These are phyloP conservation scores for Epinotia demarniana DNA, from an alignment of 2,888 invertebrate species.

Conservation along the genomic window DNA sequence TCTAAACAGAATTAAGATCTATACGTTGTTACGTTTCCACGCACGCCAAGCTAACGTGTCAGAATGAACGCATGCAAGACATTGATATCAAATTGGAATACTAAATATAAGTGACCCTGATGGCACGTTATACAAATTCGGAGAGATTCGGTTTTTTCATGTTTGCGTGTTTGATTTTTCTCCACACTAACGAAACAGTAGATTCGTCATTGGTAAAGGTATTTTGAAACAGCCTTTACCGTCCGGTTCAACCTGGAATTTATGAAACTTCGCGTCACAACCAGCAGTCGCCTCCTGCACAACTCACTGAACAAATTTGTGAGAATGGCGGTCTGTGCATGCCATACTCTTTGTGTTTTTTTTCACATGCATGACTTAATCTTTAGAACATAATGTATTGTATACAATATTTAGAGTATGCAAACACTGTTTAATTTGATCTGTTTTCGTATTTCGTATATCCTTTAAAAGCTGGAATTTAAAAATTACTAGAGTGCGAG, in stretches of 20 bases:
- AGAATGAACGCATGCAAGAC: no score
- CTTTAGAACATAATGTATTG: neutral
- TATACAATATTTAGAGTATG: neutral
- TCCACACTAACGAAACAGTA: neutral
- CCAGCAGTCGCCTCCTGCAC: constrained; percentile 48
- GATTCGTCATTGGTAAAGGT: constrained; percentile 6
- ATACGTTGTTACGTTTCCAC: no score
- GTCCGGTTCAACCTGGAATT: neutral
- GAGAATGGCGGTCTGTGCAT: constrained; percentile 63
- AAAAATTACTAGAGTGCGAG: neutral
- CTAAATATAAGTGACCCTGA: no score
- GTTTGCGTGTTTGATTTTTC: neutral
- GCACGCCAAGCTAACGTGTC: no score
- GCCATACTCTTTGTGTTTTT: constrained; percentile 55
- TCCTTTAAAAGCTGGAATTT: neutral
- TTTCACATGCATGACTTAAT: neutral
- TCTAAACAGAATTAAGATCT: no score
- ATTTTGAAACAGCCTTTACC: constrained; percentile 20
- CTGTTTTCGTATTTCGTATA: no score
- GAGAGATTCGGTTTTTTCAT: neutral
- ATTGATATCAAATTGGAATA: no score
- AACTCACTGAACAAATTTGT: constrained; percentile 69
- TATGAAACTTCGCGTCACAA: constrained; percentile 20
- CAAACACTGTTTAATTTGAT: neutral
- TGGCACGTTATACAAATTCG: no score